These are phyloP conservation scores for Astyanax mexicanus DNA, from an alignment of 2,797 vertebrate species.

Conservation along the genomic window DNA sequence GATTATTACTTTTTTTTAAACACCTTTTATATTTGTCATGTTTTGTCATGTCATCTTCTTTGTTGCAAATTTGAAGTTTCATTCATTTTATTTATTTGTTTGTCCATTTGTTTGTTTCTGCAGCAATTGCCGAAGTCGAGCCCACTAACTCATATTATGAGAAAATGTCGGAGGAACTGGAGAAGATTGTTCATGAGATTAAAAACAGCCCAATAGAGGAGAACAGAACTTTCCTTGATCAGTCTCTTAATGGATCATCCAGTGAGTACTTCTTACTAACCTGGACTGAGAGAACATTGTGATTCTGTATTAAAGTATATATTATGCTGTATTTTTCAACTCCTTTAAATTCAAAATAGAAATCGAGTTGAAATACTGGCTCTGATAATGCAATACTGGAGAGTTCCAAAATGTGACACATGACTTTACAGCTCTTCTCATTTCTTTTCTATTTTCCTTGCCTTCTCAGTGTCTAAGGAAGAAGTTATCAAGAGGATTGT, in stretches of 20 bases:
- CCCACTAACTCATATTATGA: constrained; percentile 76
- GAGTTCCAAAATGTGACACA: neutral
- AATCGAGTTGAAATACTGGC: too few species aligned
- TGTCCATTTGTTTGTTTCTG: too few species aligned
- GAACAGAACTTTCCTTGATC: constrained; percentile 44
- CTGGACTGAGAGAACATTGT: neutral
- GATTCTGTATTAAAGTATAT: too few species aligned
- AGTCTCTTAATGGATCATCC: constrained; percentile 17
- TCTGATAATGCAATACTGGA: neutral
- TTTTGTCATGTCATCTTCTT: neutral
- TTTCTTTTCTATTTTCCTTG: constrained; percentile 8
- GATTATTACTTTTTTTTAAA: neutral
- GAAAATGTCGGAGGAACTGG: constrained; percentile 79
- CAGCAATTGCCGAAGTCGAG: constrained; percentile 69
- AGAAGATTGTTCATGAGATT: constrained; percentile 80
- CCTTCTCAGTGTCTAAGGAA: constrained; percentile 67
- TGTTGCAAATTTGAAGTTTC: too few species aligned
- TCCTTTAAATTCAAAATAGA: too few species aligned
- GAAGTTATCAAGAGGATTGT: constrained; percentile 82
- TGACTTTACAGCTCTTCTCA: constrained; percentile 8
- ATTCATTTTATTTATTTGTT: constrained; percentile 22
- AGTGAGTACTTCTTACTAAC: constrained; percentile 42
- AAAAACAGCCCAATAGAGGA: constrained; percentile 74
- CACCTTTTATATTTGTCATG: neutral
- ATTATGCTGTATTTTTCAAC: too few species aligned